Base-by-base conservation (phyloP, 2,888 invertebrate species). In the Geophilus truncorum region DNA sequence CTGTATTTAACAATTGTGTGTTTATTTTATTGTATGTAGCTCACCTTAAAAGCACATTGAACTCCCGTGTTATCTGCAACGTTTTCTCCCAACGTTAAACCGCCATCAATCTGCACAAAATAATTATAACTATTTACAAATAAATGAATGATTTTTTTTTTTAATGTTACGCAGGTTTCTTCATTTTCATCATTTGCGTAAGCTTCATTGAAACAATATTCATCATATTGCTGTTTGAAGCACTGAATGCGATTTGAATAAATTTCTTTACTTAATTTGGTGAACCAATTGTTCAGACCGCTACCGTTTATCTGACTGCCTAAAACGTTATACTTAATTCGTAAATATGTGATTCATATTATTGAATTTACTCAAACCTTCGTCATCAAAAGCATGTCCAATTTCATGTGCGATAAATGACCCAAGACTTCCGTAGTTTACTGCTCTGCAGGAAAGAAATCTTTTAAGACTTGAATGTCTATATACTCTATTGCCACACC, bases 161-260 rank as follows among this genome's bases (percentile, higher is more conserved):
- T n/a, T n/a, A n/a, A n/a, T n/a, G n/a, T 83, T 82, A 40, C 28
- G 77, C 76, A 7, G 18, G 77, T 77, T 10, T 30, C 77, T n/a
- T 77, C 30, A 40, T 12, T 10, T 12, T 9, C 40, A n/a, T 1
- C 40, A n/a, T 40, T 4, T n/a, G n/a, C 4, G 12, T 40, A n/a
- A 15, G 40, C n/a, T 12, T 40, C 34, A 78, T 40, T 23, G 21
- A 32, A 32, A 32, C 77, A 77, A 28, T 77, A 77, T 21, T 2
- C 77, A 6, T 32, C 10, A 23, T 77, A 77, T 30, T 77, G 77
- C 12, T 77, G 6, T 30, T 28, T 30, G 30, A 28, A 77, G n/a
- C 3, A 77, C 21, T 76, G 7, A 5, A 28, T 76, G 34, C 6
- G 5, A 7, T 34, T 7, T 34, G 6, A 34, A 7, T 34, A 5